Evolutionary conservation across 2,797 vertebrate genomes (phyloP).

Genomic region (Erpetoichthys calabaricus): DNA sequence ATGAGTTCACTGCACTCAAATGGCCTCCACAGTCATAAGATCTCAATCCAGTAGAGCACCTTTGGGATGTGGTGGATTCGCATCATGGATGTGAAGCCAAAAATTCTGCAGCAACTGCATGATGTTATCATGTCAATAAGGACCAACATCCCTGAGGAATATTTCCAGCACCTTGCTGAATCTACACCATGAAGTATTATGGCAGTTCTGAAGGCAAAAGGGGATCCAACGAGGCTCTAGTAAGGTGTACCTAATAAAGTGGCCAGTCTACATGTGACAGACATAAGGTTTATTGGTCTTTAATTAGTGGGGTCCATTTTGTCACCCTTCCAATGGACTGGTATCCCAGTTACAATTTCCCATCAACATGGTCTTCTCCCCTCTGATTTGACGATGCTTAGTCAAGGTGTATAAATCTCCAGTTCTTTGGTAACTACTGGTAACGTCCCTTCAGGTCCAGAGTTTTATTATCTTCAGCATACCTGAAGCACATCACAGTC

Average conservation of each 20-base stretch:
- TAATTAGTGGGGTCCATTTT: too few relatives aligned
- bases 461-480: too few relatives aligned
- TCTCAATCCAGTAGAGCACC: neutral
- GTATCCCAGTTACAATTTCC: too few relatives aligned
- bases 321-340: too few relatives aligned
- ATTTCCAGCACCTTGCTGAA: constrained; percentile 1
- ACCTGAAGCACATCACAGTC: too few relatives aligned
- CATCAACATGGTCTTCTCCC: too few relatives aligned
- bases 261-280: neutral
- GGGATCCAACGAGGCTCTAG: neutral
- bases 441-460: too few relatives aligned
- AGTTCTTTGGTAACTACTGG: too few relatives aligned
- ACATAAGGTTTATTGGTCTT: too few relatives aligned
- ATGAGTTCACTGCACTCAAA: neutral
- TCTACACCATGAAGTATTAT: neutral
- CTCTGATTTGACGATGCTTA: too few relatives aligned
- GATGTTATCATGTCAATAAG: neutral
- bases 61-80: neutral
- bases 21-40: constrained; percentile 1
- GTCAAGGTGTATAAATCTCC: too few relatives aligned
- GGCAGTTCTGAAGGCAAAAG: neutral
- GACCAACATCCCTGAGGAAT: neutral
- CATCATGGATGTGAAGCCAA: neutral
- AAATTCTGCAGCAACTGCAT: neutral
- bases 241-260: neutral